phyloP scores from a whole-genome alignment of 2,797 vertebrate species.

The Muscicapa striata region DNA sequence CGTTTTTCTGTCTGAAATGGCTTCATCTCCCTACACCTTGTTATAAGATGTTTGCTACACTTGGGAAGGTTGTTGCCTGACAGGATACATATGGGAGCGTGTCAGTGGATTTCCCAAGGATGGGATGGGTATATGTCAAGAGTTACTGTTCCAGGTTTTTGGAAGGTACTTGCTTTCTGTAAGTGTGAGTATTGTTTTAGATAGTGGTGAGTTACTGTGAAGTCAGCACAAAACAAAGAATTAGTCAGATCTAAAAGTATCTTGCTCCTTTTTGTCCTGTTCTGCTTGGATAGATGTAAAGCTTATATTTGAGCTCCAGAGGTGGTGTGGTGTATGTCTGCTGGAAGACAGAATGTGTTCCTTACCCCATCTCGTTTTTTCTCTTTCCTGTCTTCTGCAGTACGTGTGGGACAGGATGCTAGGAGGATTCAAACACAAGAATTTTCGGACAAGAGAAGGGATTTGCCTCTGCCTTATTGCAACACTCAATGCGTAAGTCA shows the following conservation, averaged over 20 bases:
- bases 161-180: background rate
- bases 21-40: accelerated
- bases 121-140: background rate
- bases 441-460: conserved; percentile 96
- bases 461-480: conserved; percentile 96
- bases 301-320: background rate
- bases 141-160: background rate
- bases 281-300: background rate
- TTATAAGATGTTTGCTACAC: background rate
- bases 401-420: conserved; percentile 97
- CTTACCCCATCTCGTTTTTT: background rate
- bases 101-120: background rate
- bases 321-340: background rate
- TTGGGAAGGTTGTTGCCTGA: background rate
- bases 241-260: background rate
- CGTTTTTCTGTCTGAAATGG: background rate
- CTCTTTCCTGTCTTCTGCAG: conserved; percentile 71
- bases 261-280: background rate
- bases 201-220: background rate
- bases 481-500: conserved; percentile 90
- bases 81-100: accelerated
- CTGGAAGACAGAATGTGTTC: background rate
- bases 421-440: conserved; percentile 99
- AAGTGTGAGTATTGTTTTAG: background rate
- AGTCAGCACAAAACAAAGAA: background rate